A percentile compares a stretch with the other conserved stretches of the same genome.
phyloP scores from a whole-genome alignment of 2,113 vertebrate species.

The Phrynosoma platyrhinos region DNA sequence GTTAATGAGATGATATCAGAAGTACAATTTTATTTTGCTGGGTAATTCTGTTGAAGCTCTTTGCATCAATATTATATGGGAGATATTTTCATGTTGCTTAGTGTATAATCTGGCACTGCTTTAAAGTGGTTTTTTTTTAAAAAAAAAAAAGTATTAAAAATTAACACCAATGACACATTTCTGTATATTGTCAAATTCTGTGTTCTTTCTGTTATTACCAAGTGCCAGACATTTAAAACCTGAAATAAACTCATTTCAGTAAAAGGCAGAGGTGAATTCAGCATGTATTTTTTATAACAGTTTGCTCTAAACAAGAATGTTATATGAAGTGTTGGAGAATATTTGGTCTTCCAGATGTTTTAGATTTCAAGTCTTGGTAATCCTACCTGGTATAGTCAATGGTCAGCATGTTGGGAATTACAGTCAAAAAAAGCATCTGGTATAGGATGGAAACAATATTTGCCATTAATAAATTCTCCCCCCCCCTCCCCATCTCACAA shows the following conservation, averaged over 20 bases:
- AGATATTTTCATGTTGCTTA: background rate
- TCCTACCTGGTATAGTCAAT: no score
- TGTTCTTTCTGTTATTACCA: background rate
- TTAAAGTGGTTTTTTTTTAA: no score
- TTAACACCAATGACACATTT: no score
- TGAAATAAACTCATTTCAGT: conserved; percentile 16
- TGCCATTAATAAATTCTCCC: no score
- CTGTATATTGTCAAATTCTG: background rate
- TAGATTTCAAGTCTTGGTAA: no score
- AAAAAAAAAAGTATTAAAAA: background rate
- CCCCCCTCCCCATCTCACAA: no score
- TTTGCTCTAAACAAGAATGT: background rate
- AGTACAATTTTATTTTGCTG: background rate
- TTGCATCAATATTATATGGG: background rate
- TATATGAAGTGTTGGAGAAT: no score
- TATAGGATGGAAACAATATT: no score
- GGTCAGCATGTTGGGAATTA: no score
- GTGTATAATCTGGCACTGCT: conserved; percentile 1
- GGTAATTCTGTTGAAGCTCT: background rate
- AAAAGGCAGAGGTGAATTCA: conserved; percentile 3
- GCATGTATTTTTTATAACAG: background rate
- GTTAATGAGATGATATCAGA: fast-evolving
- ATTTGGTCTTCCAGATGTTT: no score
- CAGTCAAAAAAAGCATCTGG: no score
- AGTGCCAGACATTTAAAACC: conserved; percentile 37